phyloP scores from a whole-genome alignment of 2,113 vertebrate species.

The Salminus brasiliensis region DNA sequence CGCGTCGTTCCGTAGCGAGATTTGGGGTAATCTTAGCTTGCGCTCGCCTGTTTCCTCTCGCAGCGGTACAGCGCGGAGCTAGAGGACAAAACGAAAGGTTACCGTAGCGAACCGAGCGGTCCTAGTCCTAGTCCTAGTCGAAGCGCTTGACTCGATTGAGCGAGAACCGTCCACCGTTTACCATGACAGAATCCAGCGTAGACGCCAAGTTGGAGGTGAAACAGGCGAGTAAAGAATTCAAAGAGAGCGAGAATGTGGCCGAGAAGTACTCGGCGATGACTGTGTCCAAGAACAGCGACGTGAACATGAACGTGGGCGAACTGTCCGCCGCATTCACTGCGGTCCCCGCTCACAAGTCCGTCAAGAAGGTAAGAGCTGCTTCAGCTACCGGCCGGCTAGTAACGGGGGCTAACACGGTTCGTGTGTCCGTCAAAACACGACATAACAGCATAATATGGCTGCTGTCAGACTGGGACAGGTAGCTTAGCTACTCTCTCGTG shows the following conservation, averaged over 20 bases:
- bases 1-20: too few species aligned
- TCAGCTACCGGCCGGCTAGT: not conserved
- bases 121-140: not conserved
- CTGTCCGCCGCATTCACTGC: constrained; percentile 79
- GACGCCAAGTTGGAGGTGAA: constrained; percentile 74
- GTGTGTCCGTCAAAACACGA: constrained; percentile 11
- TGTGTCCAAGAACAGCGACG: constrained; percentile 77
- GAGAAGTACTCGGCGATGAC: constrained; percentile 81
- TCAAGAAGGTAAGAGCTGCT: constrained; percentile 78
- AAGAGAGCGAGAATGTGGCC: constrained; percentile 81
- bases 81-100: constrained; percentile 57
- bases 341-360: constrained; percentile 76
- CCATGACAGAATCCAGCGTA: constrained; percentile 67
- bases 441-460: too few species aligned
- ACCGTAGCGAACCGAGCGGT: constrained; percentile 26
- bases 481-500: too few species aligned
- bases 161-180: not conserved
- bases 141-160: not conserved
- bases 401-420: constrained; percentile 6
- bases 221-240: constrained; percentile 82
- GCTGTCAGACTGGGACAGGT: constrained; percentile 1
- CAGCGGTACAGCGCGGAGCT: constrained; percentile 20
- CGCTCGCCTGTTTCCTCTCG: not conserved
- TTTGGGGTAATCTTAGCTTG: not conserved
- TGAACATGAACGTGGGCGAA: constrained; percentile 79